Conservation (phyloP, 1,140 invertebrate genomes). For the Drosophila malerkotliana region DNA sequence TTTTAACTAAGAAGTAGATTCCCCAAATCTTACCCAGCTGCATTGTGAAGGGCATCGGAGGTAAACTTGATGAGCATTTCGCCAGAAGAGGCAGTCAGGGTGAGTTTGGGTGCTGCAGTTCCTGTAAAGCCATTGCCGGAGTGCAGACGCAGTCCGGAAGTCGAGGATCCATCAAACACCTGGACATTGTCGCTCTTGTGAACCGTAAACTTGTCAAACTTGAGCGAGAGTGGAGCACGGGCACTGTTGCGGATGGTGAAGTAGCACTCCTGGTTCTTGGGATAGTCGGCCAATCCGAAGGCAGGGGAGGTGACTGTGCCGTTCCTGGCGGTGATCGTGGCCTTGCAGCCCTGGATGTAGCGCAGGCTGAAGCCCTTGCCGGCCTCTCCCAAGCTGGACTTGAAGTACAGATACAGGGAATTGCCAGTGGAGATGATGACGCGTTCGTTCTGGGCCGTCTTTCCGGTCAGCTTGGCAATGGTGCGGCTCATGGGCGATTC, state of each 20-base stretch:
- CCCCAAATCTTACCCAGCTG: constrained; percentile 84
- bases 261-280: constrained; percentile 95
- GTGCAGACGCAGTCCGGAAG: constrained; percentile 93
- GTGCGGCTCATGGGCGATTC: constrained; percentile 92
- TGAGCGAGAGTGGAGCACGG: constrained; percentile 92
- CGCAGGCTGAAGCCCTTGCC: constrained; percentile 95
- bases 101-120: constrained; percentile 89
- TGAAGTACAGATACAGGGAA: constrained; percentile 95
- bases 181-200: constrained; percentile 94
- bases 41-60: constrained; percentile 94
- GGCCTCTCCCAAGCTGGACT: constrained; percentile 94
- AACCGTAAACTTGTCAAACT: constrained; percentile 94
- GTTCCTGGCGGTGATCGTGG: constrained; percentile 91
- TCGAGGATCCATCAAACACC: constrained; percentile 94
- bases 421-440: constrained; percentile 96
- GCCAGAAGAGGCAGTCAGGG: constrained; percentile 95
- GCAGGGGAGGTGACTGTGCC: constrained; percentile 95
- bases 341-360: constrained; percentile 94
- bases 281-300: constrained; percentile 92
- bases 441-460: constrained; percentile 90
- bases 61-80: constrained; percentile 95
- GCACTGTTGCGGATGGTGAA: constrained; percentile 94
- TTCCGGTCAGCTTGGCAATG: constrained; percentile 92
- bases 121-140: constrained; percentile 95
- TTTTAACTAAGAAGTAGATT: neutral